A percentile compares a stretch with the other conserved stretches of the same genome.
phyloP scores from a whole-genome alignment of 2,888 invertebrate genomes.

The Pterostichus niger region DNA sequence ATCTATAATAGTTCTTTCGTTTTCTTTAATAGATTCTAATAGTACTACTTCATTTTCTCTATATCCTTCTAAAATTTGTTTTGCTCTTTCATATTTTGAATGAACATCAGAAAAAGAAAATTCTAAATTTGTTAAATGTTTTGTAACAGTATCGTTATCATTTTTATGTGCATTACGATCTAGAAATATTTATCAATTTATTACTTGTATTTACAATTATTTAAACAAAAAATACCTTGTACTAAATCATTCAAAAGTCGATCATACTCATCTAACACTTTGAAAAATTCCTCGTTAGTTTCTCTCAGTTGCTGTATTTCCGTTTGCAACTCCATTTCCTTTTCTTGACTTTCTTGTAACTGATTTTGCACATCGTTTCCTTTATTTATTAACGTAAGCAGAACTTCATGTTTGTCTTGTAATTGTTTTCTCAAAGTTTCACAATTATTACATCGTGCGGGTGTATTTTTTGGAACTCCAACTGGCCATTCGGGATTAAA shows the following conservation, averaged over 20 bases:
- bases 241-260: constrained; percentile 11
- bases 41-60: constrained; percentile 72
- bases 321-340: constrained; percentile 40
- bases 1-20: constrained; percentile 68
- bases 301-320: constrained; percentile 61
- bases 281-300: constrained; percentile 56
- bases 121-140: constrained; percentile 73
- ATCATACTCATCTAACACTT: constrained; percentile 58
- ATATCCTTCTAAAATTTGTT: constrained; percentile 72
- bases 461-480: constrained; percentile 16
- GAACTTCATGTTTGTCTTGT: constrained; percentile 43
- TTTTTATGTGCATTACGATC: constrained; percentile 71
- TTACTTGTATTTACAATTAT: neutral
- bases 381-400: constrained; percentile 54
- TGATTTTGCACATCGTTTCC: constrained; percentile 51
- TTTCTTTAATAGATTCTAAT: constrained; percentile 71
- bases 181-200: constrained; percentile 4
- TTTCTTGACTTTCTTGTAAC: constrained; percentile 49
- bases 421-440: constrained; percentile 27
- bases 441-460: constrained; percentile 18
- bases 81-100: constrained; percentile 73
- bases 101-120: constrained; percentile 72
- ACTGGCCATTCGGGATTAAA: constrained; percentile 51
- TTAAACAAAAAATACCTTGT: constrained; percentile 4
- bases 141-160: constrained; percentile 70